Evolutionary conservation across 2,888 invertebrate genomes (phyloP).

Genomic region (Eudasyphora cyanicolor): DNA sequence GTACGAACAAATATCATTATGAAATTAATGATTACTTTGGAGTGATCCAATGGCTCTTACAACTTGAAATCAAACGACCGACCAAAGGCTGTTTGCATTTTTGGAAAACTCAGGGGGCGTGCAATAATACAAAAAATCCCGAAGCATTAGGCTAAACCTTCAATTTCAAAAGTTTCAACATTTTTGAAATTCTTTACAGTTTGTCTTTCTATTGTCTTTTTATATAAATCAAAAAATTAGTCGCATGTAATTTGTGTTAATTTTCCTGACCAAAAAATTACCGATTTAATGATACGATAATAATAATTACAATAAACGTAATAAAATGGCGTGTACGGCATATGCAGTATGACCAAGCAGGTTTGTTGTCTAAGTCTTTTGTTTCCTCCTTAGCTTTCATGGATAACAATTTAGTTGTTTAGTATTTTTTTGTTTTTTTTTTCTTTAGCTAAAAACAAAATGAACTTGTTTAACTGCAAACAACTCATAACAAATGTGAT

Average conservation of each 20-base stretch:
- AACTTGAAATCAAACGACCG: too few species aligned
- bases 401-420: constrained; percentile 23
- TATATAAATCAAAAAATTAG: background rate
- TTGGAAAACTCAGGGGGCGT: too few species aligned
- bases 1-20: too few species aligned
- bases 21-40: too few species aligned
- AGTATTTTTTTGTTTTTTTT: constrained; percentile 12
- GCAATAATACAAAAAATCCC: too few species aligned
- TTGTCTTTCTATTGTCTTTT: too few species aligned
- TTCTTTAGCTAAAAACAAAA: background rate
- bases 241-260: background rate
- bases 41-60: too few species aligned
- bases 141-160: too few species aligned
- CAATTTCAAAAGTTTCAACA: too few species aligned
- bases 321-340: background rate
- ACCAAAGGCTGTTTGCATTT: too few species aligned
- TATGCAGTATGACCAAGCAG: background rate
- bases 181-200: too few species aligned
- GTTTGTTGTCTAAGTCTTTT: constrained; percentile 39
- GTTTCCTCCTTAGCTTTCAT: constrained; percentile 6
- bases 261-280: background rate
- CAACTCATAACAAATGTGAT: too few species aligned
- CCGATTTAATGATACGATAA: background rate
- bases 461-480: constrained; percentile 20
- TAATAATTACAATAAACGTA: background rate